Evolutionary conservation across 2,113 vertebrate genomes (phyloP), one percentile per base, ranked within the genome.

Genomic region (Anolis sagrei): DNA sequence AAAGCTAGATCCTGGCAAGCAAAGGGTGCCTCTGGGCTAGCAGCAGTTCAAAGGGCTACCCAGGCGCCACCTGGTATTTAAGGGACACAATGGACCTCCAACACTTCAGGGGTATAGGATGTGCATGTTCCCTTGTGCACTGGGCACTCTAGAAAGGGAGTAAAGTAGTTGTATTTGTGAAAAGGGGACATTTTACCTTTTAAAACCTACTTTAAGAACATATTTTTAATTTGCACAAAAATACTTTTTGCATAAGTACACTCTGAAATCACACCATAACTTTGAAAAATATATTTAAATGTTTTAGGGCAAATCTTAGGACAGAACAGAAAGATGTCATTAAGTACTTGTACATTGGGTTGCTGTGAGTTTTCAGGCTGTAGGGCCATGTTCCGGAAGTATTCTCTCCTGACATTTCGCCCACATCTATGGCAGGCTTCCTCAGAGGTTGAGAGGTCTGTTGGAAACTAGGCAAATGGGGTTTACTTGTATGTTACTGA

Each of bases 1-100:
- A 77, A 85, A 78, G 77, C 44, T 87, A 61, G 73, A 78, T 74
- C 73, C 86, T 51, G 79, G 70, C 7, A 3, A 13, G 21, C 9
- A 18, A n/a, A 69, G 9, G 49, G 54, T 62, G 54, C 49, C 39
- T 82, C 27, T 14, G 48, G 34, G 36, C 29, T 18, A 2, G 29
- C 7, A 23, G 8, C 11, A 27, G 21, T 8, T 23, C 54, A 58
- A 58, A 23, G 36, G 21, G 23, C 72, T 25, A 25, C 25, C 44
- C 13, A 49, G n/a, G 48, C 10, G 4, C 21, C 5, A 25, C 9
- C 11, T 36, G 32, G 5, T 34, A 54, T 7, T 32, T 5, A 5
- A 62, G 34, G 6, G 27, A 6, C 7, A 13, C 34, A 72, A 23
- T 36, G 54, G 14, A 18, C 48, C 16, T 81, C 61, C 62, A 14